Percentiles rank a stretch among this genome's conserved stretches.
These are phyloP conservation scores for Camponotus vicinus DNA, from an alignment of 1,140 invertebrate genomes.

Conservation along the genomic window DNA sequence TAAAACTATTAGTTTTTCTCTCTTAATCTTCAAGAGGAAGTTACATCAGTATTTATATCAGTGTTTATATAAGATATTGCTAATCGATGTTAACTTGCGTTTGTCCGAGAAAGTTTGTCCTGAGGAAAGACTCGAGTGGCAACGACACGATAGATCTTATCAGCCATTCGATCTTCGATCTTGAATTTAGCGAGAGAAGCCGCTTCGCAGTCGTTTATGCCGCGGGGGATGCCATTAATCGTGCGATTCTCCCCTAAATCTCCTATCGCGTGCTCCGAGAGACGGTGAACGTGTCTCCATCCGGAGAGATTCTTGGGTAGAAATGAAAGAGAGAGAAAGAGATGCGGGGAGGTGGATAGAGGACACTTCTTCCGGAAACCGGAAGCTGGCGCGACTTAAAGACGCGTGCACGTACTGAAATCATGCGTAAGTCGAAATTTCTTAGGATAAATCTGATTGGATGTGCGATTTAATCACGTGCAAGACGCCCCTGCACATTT, in stretches of 20 bases:
- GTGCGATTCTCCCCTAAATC: conserved; percentile 80
- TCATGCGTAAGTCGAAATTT: conserved; percentile 8
- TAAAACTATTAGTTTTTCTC: neutral
- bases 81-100: neutral
- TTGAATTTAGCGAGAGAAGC: conserved; percentile 61
- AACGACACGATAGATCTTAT: conserved; percentile 61
- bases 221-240: conserved; percentile 78
- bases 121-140: conserved; percentile 29
- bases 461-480: neutral
- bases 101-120: conserved; percentile 15
- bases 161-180: conserved; percentile 64
- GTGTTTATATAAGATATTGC: neutral
- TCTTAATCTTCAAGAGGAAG: neutral
- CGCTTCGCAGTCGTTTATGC: conserved; percentile 68
- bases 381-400: conserved; percentile 81
- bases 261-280: conserved; percentile 67
- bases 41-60: neutral
- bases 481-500: neutral
- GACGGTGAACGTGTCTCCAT: conserved; percentile 71
- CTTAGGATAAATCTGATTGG: neutral
- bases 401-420: conserved; percentile 66
- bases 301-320: conserved; percentile 69
- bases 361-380: conserved; percentile 79
- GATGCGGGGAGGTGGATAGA: neutral
- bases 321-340: conserved; percentile 66